Evolutionary conservation across 2,888 invertebrate genomes (phyloP).

Genomic region (Xestia ashworthii): DNA sequence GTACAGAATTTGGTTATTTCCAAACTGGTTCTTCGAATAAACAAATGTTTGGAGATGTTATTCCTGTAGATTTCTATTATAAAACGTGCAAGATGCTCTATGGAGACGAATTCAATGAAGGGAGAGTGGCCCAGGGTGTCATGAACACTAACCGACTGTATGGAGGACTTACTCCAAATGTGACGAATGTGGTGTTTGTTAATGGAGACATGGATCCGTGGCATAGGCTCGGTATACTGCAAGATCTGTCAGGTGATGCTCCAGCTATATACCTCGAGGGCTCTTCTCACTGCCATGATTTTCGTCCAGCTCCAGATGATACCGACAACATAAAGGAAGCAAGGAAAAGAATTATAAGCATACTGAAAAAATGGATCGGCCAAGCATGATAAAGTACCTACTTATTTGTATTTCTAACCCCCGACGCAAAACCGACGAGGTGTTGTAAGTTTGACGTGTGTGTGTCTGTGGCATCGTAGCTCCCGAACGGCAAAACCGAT

Average conservation of each 20-base stretch:
- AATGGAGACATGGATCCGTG: conserved; percentile 8
- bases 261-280: conserved; percentile 1
- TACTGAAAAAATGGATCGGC: not conserved
- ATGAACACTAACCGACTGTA: conserved; percentile 86
- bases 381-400: not conserved
- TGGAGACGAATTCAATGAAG: conserved; percentile 80
- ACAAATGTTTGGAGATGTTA: conserved; percentile 90
- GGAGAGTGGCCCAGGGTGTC: conserved; percentile 78
- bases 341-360: not conserved
- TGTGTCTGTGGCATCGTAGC: too few relatives aligned
- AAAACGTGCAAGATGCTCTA: conserved; percentile 81
- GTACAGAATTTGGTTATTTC: conserved; percentile 94
- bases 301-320: not conserved
- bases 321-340: not conserved
- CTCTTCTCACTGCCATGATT: not conserved
- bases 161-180: conserved; percentile 84
- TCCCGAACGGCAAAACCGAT: too few relatives aligned
- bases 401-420: not conserved
- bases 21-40: conserved; percentile 91
- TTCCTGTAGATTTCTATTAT: conserved; percentile 82
- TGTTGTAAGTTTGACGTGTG: too few relatives aligned
- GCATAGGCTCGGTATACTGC: not conserved
- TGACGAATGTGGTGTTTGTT: conserved; percentile 77
- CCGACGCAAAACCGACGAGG: too few relatives aligned
- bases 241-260: not conserved